Percentiles rank a stretch among this genome's conserved stretches.
Evolutionary conservation across 2,797 vertebrate species (phyloP).

Genomic region (Bradypus variegatus): DNA sequence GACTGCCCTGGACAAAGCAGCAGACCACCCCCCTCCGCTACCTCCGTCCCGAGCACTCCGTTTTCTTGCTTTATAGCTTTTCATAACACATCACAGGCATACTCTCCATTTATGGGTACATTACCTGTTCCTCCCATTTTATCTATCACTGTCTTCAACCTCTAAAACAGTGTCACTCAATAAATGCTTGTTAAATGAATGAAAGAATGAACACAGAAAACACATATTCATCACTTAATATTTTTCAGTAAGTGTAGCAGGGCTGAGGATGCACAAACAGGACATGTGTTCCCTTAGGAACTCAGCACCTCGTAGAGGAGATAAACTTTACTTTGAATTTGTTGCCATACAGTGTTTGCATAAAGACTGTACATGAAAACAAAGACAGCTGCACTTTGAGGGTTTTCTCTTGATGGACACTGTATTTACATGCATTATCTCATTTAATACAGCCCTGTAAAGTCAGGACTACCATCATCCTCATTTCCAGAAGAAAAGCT

Average conservation of each 20-base stretch:
- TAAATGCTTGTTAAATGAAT: neutral
- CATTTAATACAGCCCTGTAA: neutral
- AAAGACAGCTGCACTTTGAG: neutral
- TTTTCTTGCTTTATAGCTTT: neutral
- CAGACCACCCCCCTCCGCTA: neutral
- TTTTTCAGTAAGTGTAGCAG: too few relatives aligned
- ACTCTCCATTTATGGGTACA: neutral
- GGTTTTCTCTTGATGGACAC: neutral
- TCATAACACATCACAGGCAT: neutral
- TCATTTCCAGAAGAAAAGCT: neutral
- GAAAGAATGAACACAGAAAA: neutral
- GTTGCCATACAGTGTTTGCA: neutral
- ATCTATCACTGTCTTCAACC: neutral
- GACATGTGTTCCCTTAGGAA: neutral
- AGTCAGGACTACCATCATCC: neutral
- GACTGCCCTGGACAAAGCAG: neutral
- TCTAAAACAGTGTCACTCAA: neutral
- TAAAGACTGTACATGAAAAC: neutral
- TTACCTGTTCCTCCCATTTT: neutral
- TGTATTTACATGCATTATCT: neutral
- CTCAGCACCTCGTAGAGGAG: neutral
- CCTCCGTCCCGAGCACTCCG: too few relatives aligned
- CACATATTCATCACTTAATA: neutral
- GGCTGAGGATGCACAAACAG: neutral
- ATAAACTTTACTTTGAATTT: neutral